Percentiles rank a stretch among this genome's conserved stretches.
Conservation (phyloP, 2,888 invertebrate genomes). For the Troides aeacus region DNA sequence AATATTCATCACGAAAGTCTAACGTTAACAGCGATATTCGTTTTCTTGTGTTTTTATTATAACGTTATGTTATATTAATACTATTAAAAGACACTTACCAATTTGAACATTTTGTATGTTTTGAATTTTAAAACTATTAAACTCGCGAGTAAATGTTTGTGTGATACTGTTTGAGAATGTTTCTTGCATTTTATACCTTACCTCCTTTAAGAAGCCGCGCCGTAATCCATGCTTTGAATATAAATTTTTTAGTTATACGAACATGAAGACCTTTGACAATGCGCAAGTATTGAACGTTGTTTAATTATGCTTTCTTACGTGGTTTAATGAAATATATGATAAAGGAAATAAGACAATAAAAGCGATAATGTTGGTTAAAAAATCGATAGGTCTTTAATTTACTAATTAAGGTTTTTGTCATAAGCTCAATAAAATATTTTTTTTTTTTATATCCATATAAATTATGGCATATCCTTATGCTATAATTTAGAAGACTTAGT, state of each 20-base stretch:
- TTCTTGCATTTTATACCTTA: conserved; percentile 7
- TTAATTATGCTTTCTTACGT: background rate
- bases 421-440: too few relatives aligned
- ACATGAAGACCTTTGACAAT: background rate
- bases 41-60: background rate
- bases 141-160: background rate
- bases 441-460: too few relatives aligned
- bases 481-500: too few relatives aligned
- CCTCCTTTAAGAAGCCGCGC: background rate
- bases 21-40: background rate
- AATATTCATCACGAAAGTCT: background rate
- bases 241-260: background rate
- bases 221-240: background rate
- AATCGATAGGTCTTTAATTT: background rate
- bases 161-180: background rate
- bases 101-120: conserved; percentile 38
- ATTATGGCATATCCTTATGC: too few relatives aligned
- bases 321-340: background rate
- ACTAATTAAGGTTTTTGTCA: too few relatives aligned
- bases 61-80: too few relatives aligned
- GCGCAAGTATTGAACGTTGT: background rate
- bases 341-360: background rate
- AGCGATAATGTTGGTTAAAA: background rate
- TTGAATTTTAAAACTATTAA: background rate
- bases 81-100: conserved; percentile 8